Percentiles rank a stretch among this genome's conserved stretches.
phyloP scores from a whole-genome alignment of 2,797 vertebrate species.

The Bradypodion ventrale region DNA sequence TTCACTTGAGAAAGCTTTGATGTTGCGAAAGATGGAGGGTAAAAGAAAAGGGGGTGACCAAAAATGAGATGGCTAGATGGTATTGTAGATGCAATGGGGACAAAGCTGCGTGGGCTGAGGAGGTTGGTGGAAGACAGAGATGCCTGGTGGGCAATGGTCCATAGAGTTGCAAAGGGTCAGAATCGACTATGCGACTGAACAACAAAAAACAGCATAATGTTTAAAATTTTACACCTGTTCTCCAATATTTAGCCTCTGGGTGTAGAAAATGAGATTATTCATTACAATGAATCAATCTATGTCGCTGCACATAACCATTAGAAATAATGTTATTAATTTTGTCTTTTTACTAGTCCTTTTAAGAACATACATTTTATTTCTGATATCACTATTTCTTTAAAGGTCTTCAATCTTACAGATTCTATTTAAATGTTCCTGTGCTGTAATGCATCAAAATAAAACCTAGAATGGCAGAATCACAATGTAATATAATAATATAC shows the following conservation, averaged over 20 bases:
- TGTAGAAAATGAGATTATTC: constrained; percentile 24
- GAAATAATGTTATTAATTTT: constrained; percentile 12
- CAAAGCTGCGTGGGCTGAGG: too few relatives aligned
- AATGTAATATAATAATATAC: background rate
- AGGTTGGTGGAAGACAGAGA: too few relatives aligned
- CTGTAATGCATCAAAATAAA: background rate
- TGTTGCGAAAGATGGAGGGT: too few relatives aligned
- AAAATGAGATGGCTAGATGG: too few relatives aligned
- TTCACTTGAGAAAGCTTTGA: too few relatives aligned
- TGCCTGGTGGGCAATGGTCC: too few relatives aligned
- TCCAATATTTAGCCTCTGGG: constrained; percentile 18
- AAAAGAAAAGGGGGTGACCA: too few relatives aligned
- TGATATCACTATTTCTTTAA: background rate
- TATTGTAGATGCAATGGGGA: too few relatives aligned
- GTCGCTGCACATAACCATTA: background rate
- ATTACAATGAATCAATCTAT: constrained; percentile 8
- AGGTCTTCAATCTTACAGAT: background rate
- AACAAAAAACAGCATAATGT: background rate
- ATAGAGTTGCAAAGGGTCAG: too few relatives aligned
- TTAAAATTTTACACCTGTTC: constrained; percentile 18
- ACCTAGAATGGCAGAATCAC: background rate
- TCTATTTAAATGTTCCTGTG: background rate
- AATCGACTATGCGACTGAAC: too few relatives aligned
- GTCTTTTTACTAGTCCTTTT: background rate
- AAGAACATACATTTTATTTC: background rate